A percentile compares a stretch with the other conserved stretches of the same genome.
phyloP scores from a whole-genome alignment of 1,140 invertebrate species.

The Archegozetes longisetosus region DNA sequence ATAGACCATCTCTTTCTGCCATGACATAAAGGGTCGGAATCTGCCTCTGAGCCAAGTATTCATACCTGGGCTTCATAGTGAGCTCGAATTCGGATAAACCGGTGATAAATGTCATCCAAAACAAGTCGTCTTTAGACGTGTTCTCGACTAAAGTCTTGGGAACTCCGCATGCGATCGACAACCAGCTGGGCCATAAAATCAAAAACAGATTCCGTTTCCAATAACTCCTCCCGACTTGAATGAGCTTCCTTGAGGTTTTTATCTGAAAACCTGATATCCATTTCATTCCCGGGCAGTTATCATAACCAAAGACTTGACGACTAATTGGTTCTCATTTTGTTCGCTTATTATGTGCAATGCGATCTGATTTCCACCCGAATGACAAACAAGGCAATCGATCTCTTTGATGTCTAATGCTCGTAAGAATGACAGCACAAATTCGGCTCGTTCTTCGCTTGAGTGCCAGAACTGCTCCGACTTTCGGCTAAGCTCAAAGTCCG shows the following conservation, averaged over 20 bases:
- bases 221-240: background rate
- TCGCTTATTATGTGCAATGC: background rate
- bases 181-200: background rate
- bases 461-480: conserved; percentile 8
- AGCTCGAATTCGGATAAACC: background rate
- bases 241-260: background rate
- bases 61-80: background rate
- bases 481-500: background rate
- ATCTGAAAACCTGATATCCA: background rate
- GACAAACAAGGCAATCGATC: conserved; percentile 1
- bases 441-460: conserved; percentile 6
- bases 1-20: background rate
- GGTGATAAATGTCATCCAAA: background rate
- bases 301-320: background rate
- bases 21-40: background rate
- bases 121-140: background rate
- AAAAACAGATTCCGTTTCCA: background rate
- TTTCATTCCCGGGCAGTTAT: background rate
- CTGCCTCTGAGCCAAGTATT: background rate
- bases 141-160: background rate
- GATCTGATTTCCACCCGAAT: background rate
- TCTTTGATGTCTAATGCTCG: background rate
- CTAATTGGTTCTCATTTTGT: background rate
- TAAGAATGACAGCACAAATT: background rate
- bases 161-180: background rate